Conservation (phyloP, 1,140 invertebrate species). For the Pogonomyrmex californicus region DNA sequence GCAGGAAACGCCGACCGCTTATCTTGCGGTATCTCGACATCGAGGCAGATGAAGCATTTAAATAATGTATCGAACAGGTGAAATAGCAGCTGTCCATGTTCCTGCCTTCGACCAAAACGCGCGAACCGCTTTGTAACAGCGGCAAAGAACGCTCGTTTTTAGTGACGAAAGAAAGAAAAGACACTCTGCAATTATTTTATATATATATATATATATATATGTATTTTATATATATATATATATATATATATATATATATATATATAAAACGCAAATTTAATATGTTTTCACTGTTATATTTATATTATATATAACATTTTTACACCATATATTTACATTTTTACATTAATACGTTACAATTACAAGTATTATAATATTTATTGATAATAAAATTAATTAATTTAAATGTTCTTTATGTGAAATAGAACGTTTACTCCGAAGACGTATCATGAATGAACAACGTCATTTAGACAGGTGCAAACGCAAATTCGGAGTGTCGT, state of each 20-base stretch:
- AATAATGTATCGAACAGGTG: conserved; percentile 83
- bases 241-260: too few relatives aligned
- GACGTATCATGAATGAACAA: neutral
- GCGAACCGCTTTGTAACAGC: conserved; percentile 65
- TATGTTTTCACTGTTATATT: neutral
- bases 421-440: neutral
- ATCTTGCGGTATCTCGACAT: conserved; percentile 79
- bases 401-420: neutral
- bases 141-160: conserved; percentile 50
- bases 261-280: conserved; percentile 8
- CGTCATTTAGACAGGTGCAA: conserved; percentile 16
- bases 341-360: too few relatives aligned
- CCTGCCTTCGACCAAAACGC: conserved; percentile 59
- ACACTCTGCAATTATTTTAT: neutral
- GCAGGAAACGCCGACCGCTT: conserved; percentile 73
- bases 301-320: neutral
- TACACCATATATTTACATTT: too few relatives aligned
- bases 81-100: conserved; percentile 80
- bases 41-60: conserved; percentile 81
- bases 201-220: too few relatives aligned
- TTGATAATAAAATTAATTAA: neutral
- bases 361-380: conserved; percentile 2
- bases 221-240: too few relatives aligned
- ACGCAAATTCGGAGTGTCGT: neutral
- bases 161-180: conserved; percentile 22